Evolutionary conservation across 2,113 vertebrate genomes (phyloP), one percentile per base, ranked within the genome.

Genomic region (Phodopus roborovskii): DNA sequence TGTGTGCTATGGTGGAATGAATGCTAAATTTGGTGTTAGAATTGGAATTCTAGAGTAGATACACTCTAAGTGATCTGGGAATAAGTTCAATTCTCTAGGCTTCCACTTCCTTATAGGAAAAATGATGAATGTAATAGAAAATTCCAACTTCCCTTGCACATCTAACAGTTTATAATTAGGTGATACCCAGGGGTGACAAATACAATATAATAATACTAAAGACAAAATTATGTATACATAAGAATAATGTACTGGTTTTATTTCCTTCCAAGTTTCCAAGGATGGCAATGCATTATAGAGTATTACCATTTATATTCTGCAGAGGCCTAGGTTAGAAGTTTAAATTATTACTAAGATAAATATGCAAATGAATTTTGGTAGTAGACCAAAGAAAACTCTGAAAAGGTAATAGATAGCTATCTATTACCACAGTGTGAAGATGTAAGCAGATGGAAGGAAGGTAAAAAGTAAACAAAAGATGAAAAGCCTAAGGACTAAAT

Each of bases 81-180:
- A 94, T 95, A 39, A 82, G 15, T 60, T 92, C 24, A 94, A 20
- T 17, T 81, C 42, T 95, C 36, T 71, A 70, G 53, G 7, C 5
- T 66, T 95, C 79, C 17, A 53, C 97, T 92, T 92, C 24, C 33
- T 90, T 26, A 74, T 53, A 13, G 79, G 50, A 88, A 94, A 97
- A 92, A 85, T 92, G 2, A 90, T 42, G 16, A 83, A 62, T 42
- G 7, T 42, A 42, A 62, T 77, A 77, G 58, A 62, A 13, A 62
- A 60, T 60, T 62, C 62, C 24, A 62, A 30, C 15, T 24, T 42
- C 28, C 36, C 58, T 62, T 83, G 42, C 7, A 83, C 15, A 3
- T 62, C 58, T 83, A 83, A 62, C 13, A 62, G n/a, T 42, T 83
- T 62, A 85, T 62, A 12, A 75, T 92, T 79, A 92, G 28, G 13